Evolutionary conservation across 2,797 vertebrate genomes (phyloP), one percentile per base, ranked within the genome.

Genomic region (Oryzias sinensis): DNA sequence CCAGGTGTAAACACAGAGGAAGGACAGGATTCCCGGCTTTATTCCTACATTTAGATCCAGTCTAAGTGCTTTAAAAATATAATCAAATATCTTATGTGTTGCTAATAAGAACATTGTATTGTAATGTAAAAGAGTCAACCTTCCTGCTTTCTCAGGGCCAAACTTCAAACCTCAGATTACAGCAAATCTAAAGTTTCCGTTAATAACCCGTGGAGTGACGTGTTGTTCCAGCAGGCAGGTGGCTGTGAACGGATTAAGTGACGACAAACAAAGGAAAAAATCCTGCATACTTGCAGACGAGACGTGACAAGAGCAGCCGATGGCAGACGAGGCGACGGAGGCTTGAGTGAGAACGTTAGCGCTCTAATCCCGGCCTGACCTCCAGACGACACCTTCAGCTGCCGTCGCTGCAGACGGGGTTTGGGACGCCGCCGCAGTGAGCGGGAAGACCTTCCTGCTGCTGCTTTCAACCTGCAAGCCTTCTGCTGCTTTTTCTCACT

Each of bases 221-320:
- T 6, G 53, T 2, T 46, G 45, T 4, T 43, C 24, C 43, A 61
- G 49, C 49, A 65, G 55, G 45, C 33, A 16, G 74, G 52, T 65
- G 47, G 65, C 57, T 74, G 53, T 43, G 24, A 40, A 61, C 43
- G 55, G 64, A 79, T 70, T 41, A 59, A 27, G 68, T 43, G 70
- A 72, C 63, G 79, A 83, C 75, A 77, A 59, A 14, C 57, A 70
- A 72, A 77, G 63, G 65, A 48, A 70, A 82, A 82, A 24, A 2
- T 47, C 43, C 58, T 41, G 54, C 43, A 45, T 53, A 24, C 41
- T 43, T n/a, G 50, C 66, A 59, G 70, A 72, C 11, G 14, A 67
- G 68, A 79, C 61, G 46, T 33, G 14, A 59, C 22, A 22, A 65
- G 43, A 76, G 70, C 59, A 71, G 61, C 59, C 58, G 74, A 77